Percentiles rank a stretch among this genome's conserved stretches.
Evolutionary conservation across 2,888 invertebrate species (phyloP).

Genomic region (Helleia helle): DNA sequence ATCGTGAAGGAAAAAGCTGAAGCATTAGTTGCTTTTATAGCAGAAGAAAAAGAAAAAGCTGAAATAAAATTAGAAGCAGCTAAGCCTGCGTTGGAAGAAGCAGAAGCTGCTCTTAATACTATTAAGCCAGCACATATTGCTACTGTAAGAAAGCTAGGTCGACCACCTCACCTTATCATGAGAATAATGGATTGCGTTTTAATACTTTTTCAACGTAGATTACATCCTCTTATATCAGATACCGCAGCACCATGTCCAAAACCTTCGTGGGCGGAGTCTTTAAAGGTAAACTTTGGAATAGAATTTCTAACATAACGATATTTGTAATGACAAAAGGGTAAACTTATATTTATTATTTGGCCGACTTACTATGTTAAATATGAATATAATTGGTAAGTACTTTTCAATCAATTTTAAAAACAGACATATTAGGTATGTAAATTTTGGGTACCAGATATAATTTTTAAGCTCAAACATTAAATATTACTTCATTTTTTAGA

Average conservation of each 20-base stretch:
- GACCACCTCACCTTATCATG: slow-evolving; percentile 98
- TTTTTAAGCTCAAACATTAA: too few relatives aligned
- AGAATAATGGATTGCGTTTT: slow-evolving; percentile 98
- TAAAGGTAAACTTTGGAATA: slow-evolving; percentile 85
- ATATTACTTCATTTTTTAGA: slow-evolving; percentile 55
- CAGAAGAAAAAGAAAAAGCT: slow-evolving; percentile 91
- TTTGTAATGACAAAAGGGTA: too few relatives aligned
- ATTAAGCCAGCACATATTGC: slow-evolving; percentile 98
- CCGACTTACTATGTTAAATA: too few relatives aligned
- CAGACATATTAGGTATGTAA: too few relatives aligned
- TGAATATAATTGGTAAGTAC: too few relatives aligned
- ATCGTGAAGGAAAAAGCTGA: slow-evolving; percentile 97
- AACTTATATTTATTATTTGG: too few relatives aligned
- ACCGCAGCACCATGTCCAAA: slow-evolving; percentile 88
- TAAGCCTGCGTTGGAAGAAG: slow-evolving; percentile 95
- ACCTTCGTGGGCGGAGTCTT: slow-evolving; percentile 96
- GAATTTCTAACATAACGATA: too few relatives aligned
- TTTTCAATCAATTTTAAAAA: too few relatives aligned
- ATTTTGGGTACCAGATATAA: too few relatives aligned
- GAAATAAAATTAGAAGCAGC: slow-evolving; percentile 96
- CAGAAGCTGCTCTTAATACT: slow-evolving; percentile 94
- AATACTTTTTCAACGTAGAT: slow-evolving; percentile 91
- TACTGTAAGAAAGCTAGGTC: slow-evolving; percentile 93
- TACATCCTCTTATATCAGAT: slow-evolving; percentile 88
- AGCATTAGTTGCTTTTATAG: slow-evolving; percentile 87